These are phyloP conservation scores for Rhinichthys osculus DNA, from an alignment of 2,797 vertebrate species.

Conservation along the genomic window DNA sequence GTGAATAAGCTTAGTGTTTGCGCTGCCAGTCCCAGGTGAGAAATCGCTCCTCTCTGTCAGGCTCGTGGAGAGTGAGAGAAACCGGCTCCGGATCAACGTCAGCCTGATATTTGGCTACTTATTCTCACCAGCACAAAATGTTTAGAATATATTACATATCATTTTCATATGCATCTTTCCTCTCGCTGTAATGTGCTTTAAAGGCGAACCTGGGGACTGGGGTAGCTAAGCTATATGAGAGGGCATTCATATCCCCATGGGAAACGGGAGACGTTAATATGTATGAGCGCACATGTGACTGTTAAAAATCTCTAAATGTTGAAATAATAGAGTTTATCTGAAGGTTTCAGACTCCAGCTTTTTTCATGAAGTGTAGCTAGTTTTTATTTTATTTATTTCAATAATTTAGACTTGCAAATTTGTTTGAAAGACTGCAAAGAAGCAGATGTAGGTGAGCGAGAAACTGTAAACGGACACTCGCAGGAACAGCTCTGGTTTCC, in stretches of 20 bases:
- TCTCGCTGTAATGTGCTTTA: conserved; percentile 77
- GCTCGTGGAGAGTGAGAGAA: conserved; percentile 81
- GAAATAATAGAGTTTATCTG: conserved; percentile 58
- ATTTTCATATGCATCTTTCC: conserved; percentile 82
- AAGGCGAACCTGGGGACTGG: conserved; percentile 59
- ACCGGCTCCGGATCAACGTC: conserved; percentile 83
- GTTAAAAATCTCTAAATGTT: conserved; percentile 65
- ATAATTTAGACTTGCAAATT: conserved; percentile 14
- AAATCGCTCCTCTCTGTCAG: conserved; percentile 92
- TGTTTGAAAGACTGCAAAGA: conserved; percentile 23
- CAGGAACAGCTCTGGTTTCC: conserved; percentile 64
- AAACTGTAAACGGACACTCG: conserved; percentile 53
- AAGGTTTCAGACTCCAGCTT: conserved; percentile 56
- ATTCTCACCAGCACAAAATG: conserved; percentile 78
- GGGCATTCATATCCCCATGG: conserved; percentile 82
- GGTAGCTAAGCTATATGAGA: conserved; percentile 73
- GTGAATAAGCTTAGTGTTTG: conserved; percentile 94
- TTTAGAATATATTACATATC: conserved; percentile 78
- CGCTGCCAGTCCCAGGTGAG: conserved; percentile 95
- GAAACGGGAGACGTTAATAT: conserved; percentile 76
- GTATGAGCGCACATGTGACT: conserved; percentile 67
- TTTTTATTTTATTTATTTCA: conserved; percentile 23
- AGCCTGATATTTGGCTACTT: conserved; percentile 78
- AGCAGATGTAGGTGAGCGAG: conserved; percentile 19
- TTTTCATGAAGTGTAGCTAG: conserved; percentile 29